These are phyloP conservation scores for Drosophila bunnanda DNA, from an alignment of 2,888 invertebrate species.

Conservation along the genomic window DNA sequence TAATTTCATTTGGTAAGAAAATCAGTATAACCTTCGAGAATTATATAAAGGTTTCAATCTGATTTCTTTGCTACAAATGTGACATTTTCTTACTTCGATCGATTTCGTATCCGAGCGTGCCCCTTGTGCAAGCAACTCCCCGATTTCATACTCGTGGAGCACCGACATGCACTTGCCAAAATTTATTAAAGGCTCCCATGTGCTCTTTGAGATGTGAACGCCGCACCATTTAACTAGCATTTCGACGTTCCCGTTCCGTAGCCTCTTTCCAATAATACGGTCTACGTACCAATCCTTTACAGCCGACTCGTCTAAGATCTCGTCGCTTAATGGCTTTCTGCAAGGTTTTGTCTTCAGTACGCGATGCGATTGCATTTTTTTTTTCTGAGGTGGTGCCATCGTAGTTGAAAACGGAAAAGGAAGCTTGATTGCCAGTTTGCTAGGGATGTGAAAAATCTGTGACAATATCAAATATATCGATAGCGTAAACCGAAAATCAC, in stretches of 20 bases:
- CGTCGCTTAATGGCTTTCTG: too few relatives aligned
- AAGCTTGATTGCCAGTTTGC: neutral
- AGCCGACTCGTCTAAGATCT: too few relatives aligned
- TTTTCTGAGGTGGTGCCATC: neutral
- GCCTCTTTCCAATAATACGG: neutral
- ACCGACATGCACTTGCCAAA: neutral
- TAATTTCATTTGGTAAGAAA: neutral
- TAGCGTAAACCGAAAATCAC: neutral
- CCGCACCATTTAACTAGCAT: neutral
- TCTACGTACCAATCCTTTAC: too few relatives aligned
- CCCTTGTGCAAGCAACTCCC: rapidly evolving
- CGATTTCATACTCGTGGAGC: neutral
- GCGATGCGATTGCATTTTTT: neutral
- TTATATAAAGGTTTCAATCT: neutral
- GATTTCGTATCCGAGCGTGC: too few relatives aligned
- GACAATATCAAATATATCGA: neutral
- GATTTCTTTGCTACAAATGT: neutral
- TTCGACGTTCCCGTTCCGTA: neutral
- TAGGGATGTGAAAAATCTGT: neutral
- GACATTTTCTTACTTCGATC: too few relatives aligned
- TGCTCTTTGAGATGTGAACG: neutral
- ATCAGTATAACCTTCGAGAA: neutral
- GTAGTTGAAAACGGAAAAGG: neutral
- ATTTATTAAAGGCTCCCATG: neutral
- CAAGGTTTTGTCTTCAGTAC: too few relatives aligned